Conservation (phyloP, 2,797 vertebrate species). For the Lithobates sylvaticus region DNA sequence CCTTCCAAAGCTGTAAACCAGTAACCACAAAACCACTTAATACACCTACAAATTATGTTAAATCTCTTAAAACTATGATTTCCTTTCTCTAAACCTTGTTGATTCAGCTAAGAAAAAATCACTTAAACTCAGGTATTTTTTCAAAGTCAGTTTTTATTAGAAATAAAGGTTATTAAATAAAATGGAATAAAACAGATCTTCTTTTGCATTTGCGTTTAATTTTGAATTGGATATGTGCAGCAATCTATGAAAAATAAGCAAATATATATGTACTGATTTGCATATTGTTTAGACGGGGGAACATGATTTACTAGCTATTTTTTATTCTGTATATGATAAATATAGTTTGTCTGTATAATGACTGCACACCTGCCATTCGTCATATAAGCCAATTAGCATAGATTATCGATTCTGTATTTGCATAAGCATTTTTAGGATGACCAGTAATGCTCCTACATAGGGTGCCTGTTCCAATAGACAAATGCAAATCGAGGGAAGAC, state of each 20-base stretch:
- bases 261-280: conserved; percentile 20
- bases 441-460: conserved; percentile 29
- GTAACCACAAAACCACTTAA: conserved; percentile 38
- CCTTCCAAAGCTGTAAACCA: conserved; percentile 43
- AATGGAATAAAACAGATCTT: conserved; percentile 39
- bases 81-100: conserved; percentile 36
- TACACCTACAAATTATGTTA: conserved; percentile 34
- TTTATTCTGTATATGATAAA: conserved; percentile 46
- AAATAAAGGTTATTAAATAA: conserved; percentile 55
- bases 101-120: conserved; percentile 31
- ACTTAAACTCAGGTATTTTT: conserved; percentile 48
- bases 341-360: conserved; percentile 47
- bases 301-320: conserved; percentile 28
- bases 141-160: conserved; percentile 58
- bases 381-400: conserved; percentile 55
- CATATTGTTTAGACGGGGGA: conserved; percentile 8
- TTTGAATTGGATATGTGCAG: conserved; percentile 25
- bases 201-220: conserved; percentile 25
- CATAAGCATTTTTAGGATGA: conserved; percentile 52
- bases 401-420: conserved; percentile 53
- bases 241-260: conserved; percentile 31
- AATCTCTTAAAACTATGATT: conserved; percentile 48
- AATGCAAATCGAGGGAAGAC: conserved; percentile 24
- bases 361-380: conserved; percentile 30
- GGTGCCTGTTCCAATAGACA: background rate